A percentile compares a stretch with the other conserved stretches of the same genome.
phyloP scores from a whole-genome alignment of 2,113 vertebrate species.

The Thamnophis sirtalis region DNA sequence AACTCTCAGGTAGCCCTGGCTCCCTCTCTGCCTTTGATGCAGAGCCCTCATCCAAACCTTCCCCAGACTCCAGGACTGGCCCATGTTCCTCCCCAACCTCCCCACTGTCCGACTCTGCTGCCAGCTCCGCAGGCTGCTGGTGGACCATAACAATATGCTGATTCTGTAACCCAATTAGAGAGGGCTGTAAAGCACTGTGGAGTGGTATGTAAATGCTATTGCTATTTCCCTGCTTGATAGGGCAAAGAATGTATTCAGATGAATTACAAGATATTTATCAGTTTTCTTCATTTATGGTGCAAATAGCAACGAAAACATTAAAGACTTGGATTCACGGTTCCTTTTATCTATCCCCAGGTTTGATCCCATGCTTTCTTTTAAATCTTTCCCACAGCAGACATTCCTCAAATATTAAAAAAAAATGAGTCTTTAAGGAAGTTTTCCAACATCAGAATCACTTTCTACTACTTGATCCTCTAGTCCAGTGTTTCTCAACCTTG shows the following conservation, averaged over 20 bases:
- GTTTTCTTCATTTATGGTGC: neutral
- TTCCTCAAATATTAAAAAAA: neutral
- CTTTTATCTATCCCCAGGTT: neutral
- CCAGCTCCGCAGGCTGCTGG: too few species aligned
- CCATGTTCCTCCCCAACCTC: too few species aligned
- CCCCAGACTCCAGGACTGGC: too few species aligned
- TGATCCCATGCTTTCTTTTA: neutral
- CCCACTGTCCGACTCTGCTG: too few species aligned
- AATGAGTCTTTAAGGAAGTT: neutral
- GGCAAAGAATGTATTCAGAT: neutral
- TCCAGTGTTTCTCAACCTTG: too few species aligned
- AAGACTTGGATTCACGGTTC: neutral
- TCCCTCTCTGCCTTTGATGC: too few species aligned
- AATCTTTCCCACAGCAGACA: neutral
- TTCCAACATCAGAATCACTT: neutral
- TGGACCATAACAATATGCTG: too few species aligned
- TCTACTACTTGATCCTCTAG: neutral
- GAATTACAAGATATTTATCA: neutral
- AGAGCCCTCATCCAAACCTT: too few species aligned
- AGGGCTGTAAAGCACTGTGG: too few species aligned
- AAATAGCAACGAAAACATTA: neutral
- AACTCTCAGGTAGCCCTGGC: too few species aligned
- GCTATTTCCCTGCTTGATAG: neutral
- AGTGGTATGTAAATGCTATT: neutral
- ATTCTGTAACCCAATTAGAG: too few species aligned